Percentiles rank a stretch among this genome's conserved stretches.
Evolutionary conservation across 2,888 invertebrate genomes (phyloP).

Genomic region (Mystacides longicornis): DNA sequence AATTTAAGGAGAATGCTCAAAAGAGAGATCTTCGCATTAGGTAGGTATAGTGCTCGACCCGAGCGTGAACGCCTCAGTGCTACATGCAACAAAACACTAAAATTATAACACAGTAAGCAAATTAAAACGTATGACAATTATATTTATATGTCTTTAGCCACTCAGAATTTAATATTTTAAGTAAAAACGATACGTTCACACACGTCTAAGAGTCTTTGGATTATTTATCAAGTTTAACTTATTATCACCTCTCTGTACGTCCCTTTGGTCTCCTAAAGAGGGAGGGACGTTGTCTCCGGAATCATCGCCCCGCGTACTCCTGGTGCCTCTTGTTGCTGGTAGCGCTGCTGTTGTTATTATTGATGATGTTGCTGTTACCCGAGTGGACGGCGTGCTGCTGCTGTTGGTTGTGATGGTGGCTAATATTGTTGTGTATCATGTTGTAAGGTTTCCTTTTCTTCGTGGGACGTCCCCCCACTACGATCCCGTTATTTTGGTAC

Average conservation of each 20-base stretch:
- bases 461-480: constrained; percentile 10
- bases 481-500: constrained; percentile 9
- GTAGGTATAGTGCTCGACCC: too few relatives aligned
- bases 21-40: too few relatives aligned
- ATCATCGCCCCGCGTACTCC: constrained; percentile 17
- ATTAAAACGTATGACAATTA: not conserved
- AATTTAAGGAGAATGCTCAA: too few relatives aligned
- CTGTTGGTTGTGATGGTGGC: not conserved
- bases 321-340: constrained; percentile 9
- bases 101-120: too few relatives aligned
- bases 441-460: constrained; percentile 22
- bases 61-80: too few relatives aligned
- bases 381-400: not conserved
- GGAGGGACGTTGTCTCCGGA: constrained; percentile 13
- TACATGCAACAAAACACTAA: too few relatives aligned
- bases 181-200: too few relatives aligned
- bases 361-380: not conserved
- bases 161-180: too few relatives aligned
- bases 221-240: too few relatives aligned
- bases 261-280: constrained; percentile 1
- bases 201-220: too few relatives aligned
- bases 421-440: constrained; percentile 1
- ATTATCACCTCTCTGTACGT: not conserved
- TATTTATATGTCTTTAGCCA: not conserved
- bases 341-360: not conserved